Evolutionary conservation across 2,888 invertebrate species (phyloP).

Genomic region (Cinara cedri): DNA sequence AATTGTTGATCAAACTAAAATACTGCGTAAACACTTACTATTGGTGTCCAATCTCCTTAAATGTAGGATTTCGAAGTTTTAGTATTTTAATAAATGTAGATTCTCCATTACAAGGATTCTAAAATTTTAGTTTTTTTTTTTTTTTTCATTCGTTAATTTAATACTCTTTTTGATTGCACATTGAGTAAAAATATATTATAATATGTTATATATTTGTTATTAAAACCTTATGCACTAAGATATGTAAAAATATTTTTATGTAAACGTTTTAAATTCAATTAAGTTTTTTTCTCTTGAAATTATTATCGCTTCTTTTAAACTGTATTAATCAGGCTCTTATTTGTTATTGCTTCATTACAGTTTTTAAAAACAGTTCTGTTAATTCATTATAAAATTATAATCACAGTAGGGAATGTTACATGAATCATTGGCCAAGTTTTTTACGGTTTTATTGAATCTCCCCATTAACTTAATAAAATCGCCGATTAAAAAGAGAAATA

Average conservation of each 20-base stretch:
- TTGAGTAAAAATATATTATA: no score
- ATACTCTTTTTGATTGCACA: no score
- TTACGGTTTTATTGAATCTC: conserved; percentile 12
- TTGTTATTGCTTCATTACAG: neutral
- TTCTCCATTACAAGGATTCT: no score
- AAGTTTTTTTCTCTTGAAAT: neutral
- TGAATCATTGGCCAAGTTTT: conserved; percentile 44
- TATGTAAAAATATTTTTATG: neutral
- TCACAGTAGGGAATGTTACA: neutral
- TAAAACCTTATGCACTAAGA: neutral
- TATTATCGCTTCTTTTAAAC: conserved; percentile 30
- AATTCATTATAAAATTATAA: neutral
- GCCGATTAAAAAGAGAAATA: conserved; percentile 29
- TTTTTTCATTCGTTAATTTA: no score
- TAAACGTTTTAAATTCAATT: conserved; percentile 3
- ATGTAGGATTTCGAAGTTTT: no score
- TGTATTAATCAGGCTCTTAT: neutral
- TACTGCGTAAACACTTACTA: no score
- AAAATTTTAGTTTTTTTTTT: neutral
- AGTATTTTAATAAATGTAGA: no score
- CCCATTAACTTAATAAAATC: neutral
- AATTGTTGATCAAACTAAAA: no score
- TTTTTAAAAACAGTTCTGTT: conserved; percentile 14
- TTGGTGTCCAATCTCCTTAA: no score
- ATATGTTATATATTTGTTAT: no score